These are phyloP conservation scores for Cephonodes hylas DNA, from an alignment of 2,888 invertebrate species.

Conservation along the genomic window DNA sequence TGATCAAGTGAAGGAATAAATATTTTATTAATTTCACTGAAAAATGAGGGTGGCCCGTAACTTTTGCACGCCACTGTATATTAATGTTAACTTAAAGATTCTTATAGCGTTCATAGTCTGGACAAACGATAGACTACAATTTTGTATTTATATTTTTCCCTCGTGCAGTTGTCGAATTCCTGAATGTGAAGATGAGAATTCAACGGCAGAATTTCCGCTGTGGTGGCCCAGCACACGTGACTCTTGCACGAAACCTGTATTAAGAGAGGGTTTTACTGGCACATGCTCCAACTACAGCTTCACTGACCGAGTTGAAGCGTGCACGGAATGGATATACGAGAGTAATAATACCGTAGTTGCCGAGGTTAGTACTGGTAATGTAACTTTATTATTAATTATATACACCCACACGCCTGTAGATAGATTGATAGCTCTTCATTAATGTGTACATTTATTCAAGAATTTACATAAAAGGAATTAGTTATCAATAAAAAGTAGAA, in stretches of 20 bases:
- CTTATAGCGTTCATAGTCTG: no score
- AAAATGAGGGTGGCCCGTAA: no score
- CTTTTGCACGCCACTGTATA: no score
- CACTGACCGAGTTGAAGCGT: slow-evolving; percentile 32
- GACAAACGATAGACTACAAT: no score
- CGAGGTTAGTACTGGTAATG: slow-evolving; percentile 43
- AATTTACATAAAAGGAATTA: no score
- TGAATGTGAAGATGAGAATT: slow-evolving; percentile 47
- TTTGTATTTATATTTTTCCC: background rate
- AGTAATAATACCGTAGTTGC: slow-evolving; percentile 55
- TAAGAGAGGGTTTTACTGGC: slow-evolving; percentile 25
- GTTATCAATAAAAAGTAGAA: no score
- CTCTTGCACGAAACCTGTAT: slow-evolving; percentile 48
- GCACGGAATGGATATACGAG: slow-evolving; percentile 62
- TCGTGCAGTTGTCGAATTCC: slow-evolving; percentile 56
- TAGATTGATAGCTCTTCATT: no score
- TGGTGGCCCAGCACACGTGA: slow-evolving; percentile 62
- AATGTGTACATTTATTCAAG: no score
- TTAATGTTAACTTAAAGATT: no score
- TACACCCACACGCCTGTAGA: no score
- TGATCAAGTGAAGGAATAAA: no score
- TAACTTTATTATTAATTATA: background rate
- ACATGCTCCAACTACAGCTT: slow-evolving; percentile 48
- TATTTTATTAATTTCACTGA: no score
- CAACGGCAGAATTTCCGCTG: slow-evolving; percentile 26